Evolutionary conservation across 2,113 vertebrate species (phyloP).

Genomic region (Malaclemys terrapin): DNA sequence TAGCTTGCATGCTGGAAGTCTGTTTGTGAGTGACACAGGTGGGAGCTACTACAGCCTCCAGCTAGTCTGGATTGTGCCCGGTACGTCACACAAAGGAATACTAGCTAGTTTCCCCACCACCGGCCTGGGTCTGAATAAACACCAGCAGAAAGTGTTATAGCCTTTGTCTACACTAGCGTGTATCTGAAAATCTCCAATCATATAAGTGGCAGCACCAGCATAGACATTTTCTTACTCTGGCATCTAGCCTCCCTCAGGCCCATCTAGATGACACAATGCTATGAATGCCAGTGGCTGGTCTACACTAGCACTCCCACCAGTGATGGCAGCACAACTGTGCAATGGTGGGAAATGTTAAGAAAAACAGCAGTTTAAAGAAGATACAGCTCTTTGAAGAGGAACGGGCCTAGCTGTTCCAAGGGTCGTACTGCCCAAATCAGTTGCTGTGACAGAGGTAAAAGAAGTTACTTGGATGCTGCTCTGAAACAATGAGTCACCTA

Average conservation of each 20-base stretch:
- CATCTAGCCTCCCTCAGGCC: background rate
- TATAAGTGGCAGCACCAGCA: background rate
- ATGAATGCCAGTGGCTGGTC: background rate
- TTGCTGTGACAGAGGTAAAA: background rate
- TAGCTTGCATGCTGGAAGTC: background rate
- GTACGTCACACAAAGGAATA: background rate
- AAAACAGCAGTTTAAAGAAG: background rate
- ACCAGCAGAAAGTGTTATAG: background rate
- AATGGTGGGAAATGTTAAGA: background rate
- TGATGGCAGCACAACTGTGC: background rate
- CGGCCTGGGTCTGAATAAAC: background rate
- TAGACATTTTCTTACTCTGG: background rate
- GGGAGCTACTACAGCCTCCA: too few relatives aligned
- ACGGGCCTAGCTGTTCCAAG: background rate
- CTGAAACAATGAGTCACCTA: background rate
- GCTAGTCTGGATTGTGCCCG: background rate
- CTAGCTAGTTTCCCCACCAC: background rate
- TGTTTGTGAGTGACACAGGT: background rate
- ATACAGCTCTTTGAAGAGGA: background rate
- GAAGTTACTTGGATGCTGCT: background rate
- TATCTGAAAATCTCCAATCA: background rate
- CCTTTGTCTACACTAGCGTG: background rate
- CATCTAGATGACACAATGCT: background rate
- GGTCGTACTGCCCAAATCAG: background rate
- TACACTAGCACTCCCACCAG: background rate